Evolutionary conservation across 2,888 invertebrate species (phyloP), one percentile per base, ranked within the genome.

Genomic region (Leucophenga montana): DNA sequence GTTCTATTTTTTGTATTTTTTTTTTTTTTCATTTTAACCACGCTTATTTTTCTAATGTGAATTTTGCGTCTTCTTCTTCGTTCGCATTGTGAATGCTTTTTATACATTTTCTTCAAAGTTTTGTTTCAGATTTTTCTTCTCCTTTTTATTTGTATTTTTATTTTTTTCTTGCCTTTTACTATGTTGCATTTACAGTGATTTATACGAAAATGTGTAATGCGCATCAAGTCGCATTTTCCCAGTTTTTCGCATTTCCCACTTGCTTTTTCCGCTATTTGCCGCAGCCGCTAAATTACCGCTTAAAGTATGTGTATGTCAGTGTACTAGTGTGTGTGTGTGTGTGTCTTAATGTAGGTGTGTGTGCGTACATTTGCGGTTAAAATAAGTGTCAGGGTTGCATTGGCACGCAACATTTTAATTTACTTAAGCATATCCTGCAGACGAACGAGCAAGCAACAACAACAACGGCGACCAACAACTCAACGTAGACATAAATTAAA

Each of bases 371-470:
- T 6, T 27, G 65, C 16, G 48, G 18, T 31, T 50, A 20, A 54
- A 66, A 68, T 77, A 80, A 79, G 78, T 78, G 77, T 76, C 80
- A 82, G 77, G 80, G 80, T 71, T 76, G 76, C 80, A 74, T 39
- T 39, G 61, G 61, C 44, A 61, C 39, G 61, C 61, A 33, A 39
- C 84, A 76, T 75, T 81, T 81, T 83, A 80, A 81, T 81, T 83
- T 81, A 82, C 77, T 82, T 83, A 82, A 81, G 82, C 84, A 73
- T 73, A 73, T 79, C 75, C 73, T 72, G 71, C 46, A 27, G 50
- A 56, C 56, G 56, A 18, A 39, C 39, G 11, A 11, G 39, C 39
- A 39, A 39, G 39, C 39, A 39, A 39, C 39, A 39, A 39, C 39
- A 39, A 39, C 3, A 39, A 39, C 39, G 39, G 4, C 39, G 1